Evolutionary conservation across 2,888 invertebrate genomes (phyloP).

Genomic region (Heliothis peltigera): DNA sequence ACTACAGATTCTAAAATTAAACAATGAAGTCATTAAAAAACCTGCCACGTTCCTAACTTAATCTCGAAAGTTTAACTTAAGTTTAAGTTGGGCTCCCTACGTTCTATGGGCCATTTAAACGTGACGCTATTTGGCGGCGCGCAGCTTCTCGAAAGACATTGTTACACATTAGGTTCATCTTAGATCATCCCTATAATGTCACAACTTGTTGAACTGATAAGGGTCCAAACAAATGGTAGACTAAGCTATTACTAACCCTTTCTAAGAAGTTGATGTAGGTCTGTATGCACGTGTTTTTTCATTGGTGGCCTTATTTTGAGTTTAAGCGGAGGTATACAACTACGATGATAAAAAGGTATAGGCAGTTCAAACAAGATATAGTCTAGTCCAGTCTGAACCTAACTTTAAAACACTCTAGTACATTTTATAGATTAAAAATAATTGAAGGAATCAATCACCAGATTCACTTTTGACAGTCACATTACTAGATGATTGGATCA

Average conservation of each 20-base stretch:
- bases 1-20: slow-evolving; percentile 19
- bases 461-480: no score
- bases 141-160: slow-evolving; percentile 34
- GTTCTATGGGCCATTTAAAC: slow-evolving; percentile 49
- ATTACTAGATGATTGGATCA: no score
- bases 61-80: slow-evolving; percentile 49
- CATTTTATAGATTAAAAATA: no score
- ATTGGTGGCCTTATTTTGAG: neutral
- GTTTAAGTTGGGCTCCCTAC: slow-evolving; percentile 44
- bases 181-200: slow-evolving; percentile 46
- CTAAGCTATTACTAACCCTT: neutral
- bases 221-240: neutral
- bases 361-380: no score
- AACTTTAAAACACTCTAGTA: no score
- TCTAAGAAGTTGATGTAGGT: slow-evolving; percentile 13
- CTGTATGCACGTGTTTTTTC: neutral
- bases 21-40: slow-evolving; percentile 53
- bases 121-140: slow-evolving; percentile 48
- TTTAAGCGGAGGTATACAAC: no score
- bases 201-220: slow-evolving; percentile 45
- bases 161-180: slow-evolving; percentile 44
- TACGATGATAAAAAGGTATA: no score
- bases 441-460: no score
- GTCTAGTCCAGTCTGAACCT: no score
- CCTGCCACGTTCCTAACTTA: slow-evolving; percentile 43